A percentile compares a stretch with the other conserved stretches of the same genome.
phyloP scores from a whole-genome alignment of 2,797 vertebrate species.

The Gymnodraco acuticeps region DNA sequence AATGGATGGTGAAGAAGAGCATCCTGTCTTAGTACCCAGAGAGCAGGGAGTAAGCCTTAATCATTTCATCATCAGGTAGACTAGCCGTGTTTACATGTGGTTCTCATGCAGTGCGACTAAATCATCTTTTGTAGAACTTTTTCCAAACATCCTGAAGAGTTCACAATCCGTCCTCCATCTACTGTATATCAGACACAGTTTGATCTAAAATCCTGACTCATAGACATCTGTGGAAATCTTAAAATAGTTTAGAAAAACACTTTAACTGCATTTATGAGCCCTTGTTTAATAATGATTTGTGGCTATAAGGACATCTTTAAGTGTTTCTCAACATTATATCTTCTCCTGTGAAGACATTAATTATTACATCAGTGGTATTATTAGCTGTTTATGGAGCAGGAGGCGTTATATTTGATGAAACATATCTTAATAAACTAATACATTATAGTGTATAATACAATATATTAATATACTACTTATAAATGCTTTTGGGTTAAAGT shows the following conservation, averaged over 20 bases:
- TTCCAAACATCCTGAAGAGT: not conserved
- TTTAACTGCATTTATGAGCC: not conserved
- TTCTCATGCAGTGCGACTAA: constrained; percentile 2
- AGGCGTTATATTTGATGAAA: not conserved
- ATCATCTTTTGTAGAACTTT: not conserved
- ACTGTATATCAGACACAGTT: not conserved
- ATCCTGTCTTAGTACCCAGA: constrained; percentile 46
- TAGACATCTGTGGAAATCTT: not conserved
- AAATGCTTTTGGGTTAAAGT: not conserved
- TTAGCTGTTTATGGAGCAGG: not conserved
- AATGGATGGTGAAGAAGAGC: not conserved
- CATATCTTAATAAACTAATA: no score
- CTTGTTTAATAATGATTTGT: not conserved
- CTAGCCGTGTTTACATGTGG: constrained; percentile 14
- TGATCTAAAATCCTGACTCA: not conserved
- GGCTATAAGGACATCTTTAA: not conserved
- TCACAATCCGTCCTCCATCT: constrained; percentile 1
- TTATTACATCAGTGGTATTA: not conserved
- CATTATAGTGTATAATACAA: no score
- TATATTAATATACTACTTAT: not conserved
- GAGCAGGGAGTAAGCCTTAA: constrained; percentile 55
- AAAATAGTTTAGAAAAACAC: not conserved
- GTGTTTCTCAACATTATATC: not conserved
- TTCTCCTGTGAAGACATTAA: constrained; percentile 1
- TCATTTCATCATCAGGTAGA: constrained; percentile 31